Base-by-base conservation (phyloP, 2,797 vertebrate genomes). In the Rhinatrema bivittatum region DNA sequence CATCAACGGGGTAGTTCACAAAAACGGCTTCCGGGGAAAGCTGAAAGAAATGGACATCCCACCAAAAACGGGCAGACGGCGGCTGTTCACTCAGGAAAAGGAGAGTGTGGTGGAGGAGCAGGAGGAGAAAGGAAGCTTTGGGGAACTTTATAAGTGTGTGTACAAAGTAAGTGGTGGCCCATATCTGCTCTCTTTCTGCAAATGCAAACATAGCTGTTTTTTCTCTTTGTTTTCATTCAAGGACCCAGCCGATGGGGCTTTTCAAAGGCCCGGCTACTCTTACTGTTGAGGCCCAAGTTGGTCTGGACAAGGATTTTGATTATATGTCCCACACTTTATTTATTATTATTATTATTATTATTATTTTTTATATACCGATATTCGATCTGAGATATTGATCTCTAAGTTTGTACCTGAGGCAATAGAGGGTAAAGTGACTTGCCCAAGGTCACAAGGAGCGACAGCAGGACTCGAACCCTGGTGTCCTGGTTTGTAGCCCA, bases 61-160 rank as follows among this genome's bases (percentile, higher is more conserved):
- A 56, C 82, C 87, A 30, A 95, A 94, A 82, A 91, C 85, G 1
- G 93, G 95, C 70, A 87, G 94, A 50, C 87, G 94, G 68, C 86
- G 91, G 76, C 89, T 98, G 75, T 98, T 98, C 56, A 78, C 91
- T 95, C 95, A 96, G 90, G 94, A 97, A 93, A 94, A 91, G 75
- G 87, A 90, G 73, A 87, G 80, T 66, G 84, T 79, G 53, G 90
- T 88, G 54, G 82, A 84, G 53, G 73, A 77, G 1, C 87, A 88
- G 32, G 87, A 89, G 36, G 85, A 88, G 28, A 79, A 80, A 26
- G 84, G 88, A 8, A 65, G 98, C 70, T 89, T 95, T 65, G 86
- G 74, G 7, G 93, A 98, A 85, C 87, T 97, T 85, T 91, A 98
- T 87, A 98, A 97, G 79, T 98, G 95, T 85, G 87, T 93, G 78